These are phyloP conservation scores for Corvus hawaiiensis DNA, from an alignment of 2,113 vertebrate genomes.

Conservation along the genomic window DNA sequence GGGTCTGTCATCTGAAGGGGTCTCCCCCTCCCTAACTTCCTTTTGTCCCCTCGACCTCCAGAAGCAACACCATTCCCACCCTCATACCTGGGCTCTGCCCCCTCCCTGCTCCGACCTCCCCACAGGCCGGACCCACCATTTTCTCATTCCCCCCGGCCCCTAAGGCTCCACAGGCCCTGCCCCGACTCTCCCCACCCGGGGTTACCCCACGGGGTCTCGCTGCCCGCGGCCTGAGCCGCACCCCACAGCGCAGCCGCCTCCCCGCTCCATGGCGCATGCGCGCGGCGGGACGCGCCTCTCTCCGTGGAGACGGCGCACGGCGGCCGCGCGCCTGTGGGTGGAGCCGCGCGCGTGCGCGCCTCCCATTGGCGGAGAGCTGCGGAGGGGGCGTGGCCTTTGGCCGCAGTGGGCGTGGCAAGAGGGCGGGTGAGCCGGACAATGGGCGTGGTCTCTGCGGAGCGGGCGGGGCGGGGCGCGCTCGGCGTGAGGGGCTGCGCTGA, in stretches of 20 bases:
- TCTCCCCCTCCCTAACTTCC: not conserved
- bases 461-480: not conserved
- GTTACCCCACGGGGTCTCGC: not conserved
- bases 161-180: no score
- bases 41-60: no score
- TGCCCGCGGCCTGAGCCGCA: not conserved
- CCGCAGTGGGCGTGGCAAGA: not conserved
- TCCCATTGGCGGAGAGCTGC: not conserved
- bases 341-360: accelerated
- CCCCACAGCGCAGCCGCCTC: no score
- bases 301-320: not conserved
- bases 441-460: accelerated
- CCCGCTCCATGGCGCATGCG: not conserved
- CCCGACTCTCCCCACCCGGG: not conserved
- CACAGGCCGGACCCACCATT: not conserved
- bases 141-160: no score
- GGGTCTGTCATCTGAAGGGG: accelerated
- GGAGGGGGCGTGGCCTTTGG: accelerated
- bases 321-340: not conserved
- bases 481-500: not conserved
- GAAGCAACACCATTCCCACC: not conserved
- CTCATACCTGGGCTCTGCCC: not conserved
- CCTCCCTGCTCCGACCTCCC: not conserved
- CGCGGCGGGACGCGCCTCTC: not conserved
- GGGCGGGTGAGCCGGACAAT: accelerated